Evolutionary conservation across 2,888 invertebrate genomes (phyloP), one percentile per base, ranked within the genome.

Genomic region (Cosmia trapezina): DNA sequence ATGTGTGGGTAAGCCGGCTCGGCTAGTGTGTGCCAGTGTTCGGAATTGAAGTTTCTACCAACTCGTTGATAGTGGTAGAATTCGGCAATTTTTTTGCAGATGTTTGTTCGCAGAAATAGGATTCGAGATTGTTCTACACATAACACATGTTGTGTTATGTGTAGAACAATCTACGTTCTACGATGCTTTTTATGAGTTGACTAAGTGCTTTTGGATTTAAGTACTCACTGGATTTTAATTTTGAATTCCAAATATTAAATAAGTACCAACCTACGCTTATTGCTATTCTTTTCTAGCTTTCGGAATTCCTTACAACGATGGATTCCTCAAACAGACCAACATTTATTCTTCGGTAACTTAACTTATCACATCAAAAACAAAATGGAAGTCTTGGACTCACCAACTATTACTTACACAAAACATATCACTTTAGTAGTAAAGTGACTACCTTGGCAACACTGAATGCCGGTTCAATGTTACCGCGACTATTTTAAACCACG

Each of bases 1-100:
- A 62, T 91, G 94, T 94, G 93, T 94, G 92, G 33, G 93, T 91
- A 83, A 88, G 90, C 91, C 91, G 90, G 91, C 86, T 85, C 89
- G 89, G 90, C 81, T 81, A 82, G 91, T 89, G 85, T 92, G 85
- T 92, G 81, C 89, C 90, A 89, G 59, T n/a, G n/a, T 33, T 12
- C 6, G 6, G 70, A 68, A 37, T 71, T 63, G 14, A 68, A 68
- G 73, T 78, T 76, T 72, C 83, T 78, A 75, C 86, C 60, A 68
- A 51, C 4, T 49, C 4, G 54, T 57, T 63, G 14, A 9, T 22
- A 43, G 43, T 70, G n/a, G 69, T 76, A 76, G 70, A 69, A 65
- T 56, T 74, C 4, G 17, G 8, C 1, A 12, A 1, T 37, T 12
- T 59, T n/a, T 47, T 59, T 41, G 5, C 17, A n/a, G 17, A 17